These are phyloP conservation scores for Phyto melanocephala DNA, from an alignment of 2,888 invertebrate genomes.

Conservation along the genomic window DNA sequence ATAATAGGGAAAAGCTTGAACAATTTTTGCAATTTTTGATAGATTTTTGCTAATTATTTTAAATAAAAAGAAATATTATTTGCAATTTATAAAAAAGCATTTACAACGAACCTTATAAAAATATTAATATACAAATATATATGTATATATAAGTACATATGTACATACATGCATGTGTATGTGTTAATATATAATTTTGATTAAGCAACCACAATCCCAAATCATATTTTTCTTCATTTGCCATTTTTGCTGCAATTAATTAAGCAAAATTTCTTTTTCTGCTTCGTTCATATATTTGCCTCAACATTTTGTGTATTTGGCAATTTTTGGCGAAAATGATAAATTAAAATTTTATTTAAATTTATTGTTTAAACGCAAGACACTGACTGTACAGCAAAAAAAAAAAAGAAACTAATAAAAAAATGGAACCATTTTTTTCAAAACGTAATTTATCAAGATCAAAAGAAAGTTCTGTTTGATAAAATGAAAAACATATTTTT, in stretches of 20 bases:
- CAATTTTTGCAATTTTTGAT: neutral
- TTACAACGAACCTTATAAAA: neutral
- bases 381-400: neutral
- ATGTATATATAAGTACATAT: neutral
- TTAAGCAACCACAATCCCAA: neutral
- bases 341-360: conserved; percentile 53
- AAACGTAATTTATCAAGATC: conserved; percentile 58
- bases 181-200: neutral
- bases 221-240: neutral
- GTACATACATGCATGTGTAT: neutral
- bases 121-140: neutral
- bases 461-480: conserved; percentile 62
- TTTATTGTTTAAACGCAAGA: conserved; percentile 43
- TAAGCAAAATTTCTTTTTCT: neutral
- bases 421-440: conserved; percentile 15
- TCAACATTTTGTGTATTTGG: neutral
- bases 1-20: no score
- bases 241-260: conserved; percentile 20
- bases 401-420: neutral
- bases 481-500: conserved; percentile 66
- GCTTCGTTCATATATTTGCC: no score
- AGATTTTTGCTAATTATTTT: neutral
- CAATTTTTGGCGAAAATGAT: conserved; percentile 22
- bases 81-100: neutral
- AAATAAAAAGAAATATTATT: neutral